phyloP scores from a whole-genome alignment of 2,888 invertebrate species.

The Cheilosia urbana region DNA sequence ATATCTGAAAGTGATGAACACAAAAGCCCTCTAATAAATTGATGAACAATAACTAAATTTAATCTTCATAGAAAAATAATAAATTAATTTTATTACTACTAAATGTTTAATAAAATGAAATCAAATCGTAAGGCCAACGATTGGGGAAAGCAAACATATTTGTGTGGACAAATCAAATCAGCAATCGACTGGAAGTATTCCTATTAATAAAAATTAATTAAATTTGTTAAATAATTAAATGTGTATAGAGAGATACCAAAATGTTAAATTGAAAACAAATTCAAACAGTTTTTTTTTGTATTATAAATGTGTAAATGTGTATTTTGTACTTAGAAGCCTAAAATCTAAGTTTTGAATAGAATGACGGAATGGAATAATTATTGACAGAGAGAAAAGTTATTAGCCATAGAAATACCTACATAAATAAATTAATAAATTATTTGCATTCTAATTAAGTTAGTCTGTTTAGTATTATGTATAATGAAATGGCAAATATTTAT shows the following conservation, averaged over 20 bases:
- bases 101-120: conserved; percentile 32
- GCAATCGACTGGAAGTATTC: conserved; percentile 51
- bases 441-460: conserved; percentile 33
- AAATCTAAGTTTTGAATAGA: conserved; percentile 57
- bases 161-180: conserved; percentile 11
- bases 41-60: conserved; percentile 70
- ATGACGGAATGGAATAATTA: conserved; percentile 27
- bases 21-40: conserved; percentile 35
- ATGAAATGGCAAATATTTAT: conserved; percentile 21
- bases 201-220: conserved; percentile 35
- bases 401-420: not conserved
- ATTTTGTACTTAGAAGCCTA: conserved; percentile 69
- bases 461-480: conserved; percentile 15
- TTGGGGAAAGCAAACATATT: conserved; percentile 28
- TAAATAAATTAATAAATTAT: conserved; percentile 3
- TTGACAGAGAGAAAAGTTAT: not conserved
- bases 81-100: conserved; percentile 1
- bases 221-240: conserved; percentile 65
- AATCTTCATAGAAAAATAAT: conserved; percentile 31
- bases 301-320: conserved; percentile 73
- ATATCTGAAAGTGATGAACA: not conserved
- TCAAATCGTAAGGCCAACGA: conserved; percentile 7
- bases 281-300: conserved; percentile 49
- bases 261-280: not conserved
- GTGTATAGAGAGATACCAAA: conserved; percentile 56